Conservation (phyloP, 1,140 invertebrate genomes). For the Drosophila funebris region DNA sequence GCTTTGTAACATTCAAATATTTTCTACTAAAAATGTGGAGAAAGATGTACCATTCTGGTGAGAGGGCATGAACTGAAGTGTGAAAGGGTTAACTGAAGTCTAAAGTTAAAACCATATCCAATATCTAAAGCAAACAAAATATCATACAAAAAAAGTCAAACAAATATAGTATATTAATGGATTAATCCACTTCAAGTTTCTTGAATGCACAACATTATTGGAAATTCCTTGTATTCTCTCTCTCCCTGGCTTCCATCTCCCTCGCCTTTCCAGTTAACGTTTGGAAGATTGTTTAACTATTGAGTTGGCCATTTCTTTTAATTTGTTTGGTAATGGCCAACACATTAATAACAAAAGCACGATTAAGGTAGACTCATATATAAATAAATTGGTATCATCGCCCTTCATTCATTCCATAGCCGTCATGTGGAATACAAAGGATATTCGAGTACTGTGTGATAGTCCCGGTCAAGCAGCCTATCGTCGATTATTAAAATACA, state of each 20-base stretch:
- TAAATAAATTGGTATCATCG: constrained; percentile 1
- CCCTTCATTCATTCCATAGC: neutral
- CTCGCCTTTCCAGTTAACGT: neutral
- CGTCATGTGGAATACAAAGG: constrained; percentile 18
- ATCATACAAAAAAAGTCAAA: too few species aligned
- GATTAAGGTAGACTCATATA: neutral
- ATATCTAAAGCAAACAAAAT: neutral
- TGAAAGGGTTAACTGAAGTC: neutral
- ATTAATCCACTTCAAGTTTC: neutral
- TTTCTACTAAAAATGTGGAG: neutral
- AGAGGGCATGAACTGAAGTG: neutral
- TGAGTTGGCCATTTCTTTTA: constrained; percentile 30
- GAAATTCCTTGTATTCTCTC: neutral
- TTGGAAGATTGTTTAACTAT: constrained; percentile 15
- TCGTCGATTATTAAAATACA: constrained; percentile 30
- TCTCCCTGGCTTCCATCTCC: neutral
- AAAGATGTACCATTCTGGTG: too few species aligned
- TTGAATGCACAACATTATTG: too few species aligned
- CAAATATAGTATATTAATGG: neutral
- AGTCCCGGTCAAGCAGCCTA: neutral
- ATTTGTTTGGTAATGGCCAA: constrained; percentile 25
- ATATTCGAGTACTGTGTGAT: neutral
- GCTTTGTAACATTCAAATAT: constrained; percentile 20
- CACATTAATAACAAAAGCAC: constrained; percentile 39
- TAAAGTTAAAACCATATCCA: neutral